These are phyloP conservation scores for Centrocercus urophasianus DNA, from an alignment of 2,113 vertebrate genomes.

Conservation along the genomic window DNA sequence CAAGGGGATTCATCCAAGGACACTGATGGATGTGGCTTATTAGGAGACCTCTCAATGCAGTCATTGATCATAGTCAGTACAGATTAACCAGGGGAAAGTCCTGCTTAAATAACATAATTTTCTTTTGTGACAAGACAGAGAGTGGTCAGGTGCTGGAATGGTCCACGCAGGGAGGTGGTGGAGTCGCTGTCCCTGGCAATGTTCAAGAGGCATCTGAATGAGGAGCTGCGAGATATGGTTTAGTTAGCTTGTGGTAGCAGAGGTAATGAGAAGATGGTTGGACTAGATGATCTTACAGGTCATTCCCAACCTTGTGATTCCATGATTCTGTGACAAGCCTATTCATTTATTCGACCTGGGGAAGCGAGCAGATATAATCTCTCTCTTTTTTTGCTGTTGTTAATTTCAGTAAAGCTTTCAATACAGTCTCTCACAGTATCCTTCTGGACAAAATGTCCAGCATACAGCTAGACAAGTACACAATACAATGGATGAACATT, in stretches of 20 bases:
- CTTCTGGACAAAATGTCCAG: background rate
- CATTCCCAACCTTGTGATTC: too few species aligned
- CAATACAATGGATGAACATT: background rate
- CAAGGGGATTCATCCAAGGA: background rate
- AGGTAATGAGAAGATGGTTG: too few species aligned
- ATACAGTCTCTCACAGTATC: background rate
- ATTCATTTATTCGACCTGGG: background rate
- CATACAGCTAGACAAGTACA: background rate
- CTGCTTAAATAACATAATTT: background rate
- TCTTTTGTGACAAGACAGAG: background rate
- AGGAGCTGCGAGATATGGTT: too few species aligned
- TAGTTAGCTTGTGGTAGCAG: too few species aligned
- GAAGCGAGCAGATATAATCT: background rate
- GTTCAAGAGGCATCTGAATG: too few species aligned
- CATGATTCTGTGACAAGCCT: background rate
- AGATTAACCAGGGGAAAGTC: background rate
- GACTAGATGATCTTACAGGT: too few species aligned
- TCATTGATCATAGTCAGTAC: background rate
- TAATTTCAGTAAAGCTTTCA: background rate
- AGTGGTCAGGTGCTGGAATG: too few species aligned
- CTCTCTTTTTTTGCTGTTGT: too few species aligned
- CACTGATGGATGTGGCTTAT: background rate
- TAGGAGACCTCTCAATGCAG: background rate
- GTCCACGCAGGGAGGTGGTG: too few species aligned
- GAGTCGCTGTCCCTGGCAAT: too few species aligned